Percentiles rank a stretch among this genome's conserved stretches.
Evolutionary conservation across 2,113 vertebrate species (phyloP).

Genomic region (Eurypyga helias): DNA sequence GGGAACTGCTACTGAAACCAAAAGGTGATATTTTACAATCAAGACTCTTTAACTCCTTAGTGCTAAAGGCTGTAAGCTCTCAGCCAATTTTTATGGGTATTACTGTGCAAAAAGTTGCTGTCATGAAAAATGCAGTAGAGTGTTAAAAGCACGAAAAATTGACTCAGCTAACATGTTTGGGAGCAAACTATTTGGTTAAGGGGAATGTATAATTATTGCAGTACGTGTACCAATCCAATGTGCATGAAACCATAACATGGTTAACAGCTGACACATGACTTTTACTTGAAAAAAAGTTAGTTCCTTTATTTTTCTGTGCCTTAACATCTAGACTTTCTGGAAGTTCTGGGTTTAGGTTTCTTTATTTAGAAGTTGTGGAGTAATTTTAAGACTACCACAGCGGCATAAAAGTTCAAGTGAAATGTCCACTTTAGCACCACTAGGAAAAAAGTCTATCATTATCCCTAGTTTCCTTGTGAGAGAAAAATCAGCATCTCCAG

Average conservation of each 20-base stretch:
- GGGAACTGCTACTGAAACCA: background rate
- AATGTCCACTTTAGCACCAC: background rate
- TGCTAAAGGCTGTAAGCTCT: background rate
- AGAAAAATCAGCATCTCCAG: background rate
- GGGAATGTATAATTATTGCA: background rate
- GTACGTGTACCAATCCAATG: background rate
- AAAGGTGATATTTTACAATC: background rate
- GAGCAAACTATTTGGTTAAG: background rate
- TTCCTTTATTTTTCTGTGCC: background rate
- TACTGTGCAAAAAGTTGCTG: background rate
- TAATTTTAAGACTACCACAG: background rate
- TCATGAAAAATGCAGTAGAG: background rate
- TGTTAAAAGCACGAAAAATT: background rate
- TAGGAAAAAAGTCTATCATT: background rate
- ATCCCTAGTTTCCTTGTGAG: background rate
- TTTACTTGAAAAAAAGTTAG: background rate
- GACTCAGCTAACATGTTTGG: background rate
- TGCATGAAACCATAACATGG: background rate
- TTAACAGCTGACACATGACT: background rate
- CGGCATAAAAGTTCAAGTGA: background rate
- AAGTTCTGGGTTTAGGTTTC: background rate
- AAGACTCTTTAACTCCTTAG: background rate
- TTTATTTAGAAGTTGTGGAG: constrained; percentile 10
- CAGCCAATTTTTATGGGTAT: background rate
- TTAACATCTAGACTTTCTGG: background rate